These are phyloP conservation scores for Tachina fera DNA, from an alignment of 2,888 invertebrate genomes.

Conservation along the genomic window DNA sequence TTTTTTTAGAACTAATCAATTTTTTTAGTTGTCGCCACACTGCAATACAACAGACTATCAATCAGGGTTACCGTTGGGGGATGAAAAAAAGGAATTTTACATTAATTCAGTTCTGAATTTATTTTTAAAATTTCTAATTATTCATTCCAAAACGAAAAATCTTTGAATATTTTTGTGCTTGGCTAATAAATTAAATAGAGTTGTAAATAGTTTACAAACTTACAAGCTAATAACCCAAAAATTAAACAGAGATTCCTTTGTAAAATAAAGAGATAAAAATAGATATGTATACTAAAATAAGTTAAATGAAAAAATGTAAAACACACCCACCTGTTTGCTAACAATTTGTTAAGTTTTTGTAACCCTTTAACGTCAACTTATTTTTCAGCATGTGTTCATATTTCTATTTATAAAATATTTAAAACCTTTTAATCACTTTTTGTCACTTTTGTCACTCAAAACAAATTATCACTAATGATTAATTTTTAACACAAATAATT, in stretches of 20 bases:
- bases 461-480: slow-evolving; percentile 5
- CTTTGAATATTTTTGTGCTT: too few relatives aligned
- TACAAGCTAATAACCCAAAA: not conserved
- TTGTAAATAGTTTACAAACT: too few relatives aligned
- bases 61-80: too few relatives aligned
- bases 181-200: too few relatives aligned
- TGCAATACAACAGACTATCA: too few relatives aligned
- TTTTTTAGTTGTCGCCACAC: too few relatives aligned
- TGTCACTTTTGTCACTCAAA: slow-evolving; percentile 11
- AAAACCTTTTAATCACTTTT: slow-evolving; percentile 21
- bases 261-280: not conserved
- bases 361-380: not conserved
- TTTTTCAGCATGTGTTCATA: not conserved
- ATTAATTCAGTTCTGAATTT: too few relatives aligned
- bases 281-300: not conserved
- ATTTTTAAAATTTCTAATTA: too few relatives aligned
- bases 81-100: too few relatives aligned
- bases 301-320: not conserved
- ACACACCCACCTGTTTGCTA: slow-evolving; percentile 46
- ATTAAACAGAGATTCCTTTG: slow-evolving; percentile 55
- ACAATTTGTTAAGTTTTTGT: not conserved
- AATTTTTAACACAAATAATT: slow-evolving; percentile 42
- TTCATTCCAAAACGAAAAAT: too few relatives aligned
- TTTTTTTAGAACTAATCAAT: too few relatives aligned
- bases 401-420: not conserved